Conservation (phyloP, 2,888 invertebrate genomes). For the Drosophila gaucha region DNA sequence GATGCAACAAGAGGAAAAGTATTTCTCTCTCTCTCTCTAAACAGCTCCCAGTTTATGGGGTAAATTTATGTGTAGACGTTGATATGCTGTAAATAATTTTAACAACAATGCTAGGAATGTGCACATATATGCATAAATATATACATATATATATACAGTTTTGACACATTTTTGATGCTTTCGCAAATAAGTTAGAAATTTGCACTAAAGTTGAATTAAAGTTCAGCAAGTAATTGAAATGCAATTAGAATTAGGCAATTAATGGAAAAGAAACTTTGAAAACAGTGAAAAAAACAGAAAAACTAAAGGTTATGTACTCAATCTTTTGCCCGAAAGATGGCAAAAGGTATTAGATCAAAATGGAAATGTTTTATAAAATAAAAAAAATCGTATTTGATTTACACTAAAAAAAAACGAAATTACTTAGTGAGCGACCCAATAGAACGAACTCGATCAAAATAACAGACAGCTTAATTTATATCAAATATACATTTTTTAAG, state of each 20-base stretch:
- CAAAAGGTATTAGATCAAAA: no score
- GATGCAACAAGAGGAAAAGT: constrained; percentile 2
- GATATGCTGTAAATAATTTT: constrained; percentile 62
- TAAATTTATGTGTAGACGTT: constrained; percentile 66
- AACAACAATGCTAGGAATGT: constrained; percentile 18
- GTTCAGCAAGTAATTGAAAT: constrained; percentile 24
- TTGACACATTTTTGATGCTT: constrained; percentile 19
- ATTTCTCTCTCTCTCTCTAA: constrained; percentile 1
- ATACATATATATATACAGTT: not conserved
- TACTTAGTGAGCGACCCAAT: no score
- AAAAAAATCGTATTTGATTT: no score
- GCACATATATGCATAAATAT: constrained; percentile 3
- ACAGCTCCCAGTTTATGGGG: constrained; percentile 23
- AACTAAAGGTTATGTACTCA: no score
- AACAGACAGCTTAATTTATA: no score
- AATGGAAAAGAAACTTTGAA: constrained; percentile 17
- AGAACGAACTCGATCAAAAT: no score
- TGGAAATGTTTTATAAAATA: no score
- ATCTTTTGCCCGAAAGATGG: no score
- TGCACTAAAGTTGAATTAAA: constrained; percentile 39
- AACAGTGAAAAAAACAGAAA: not conserved
- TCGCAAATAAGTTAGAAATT: constrained; percentile 19
- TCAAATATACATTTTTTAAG: no score
- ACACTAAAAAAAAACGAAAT: no score
- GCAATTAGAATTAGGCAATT: constrained; percentile 47